Percentiles rank a stretch among this genome's conserved stretches.
Evolutionary conservation across 1,140 invertebrate species (phyloP).

Genomic region (Meloidogyne exigua): DNA sequence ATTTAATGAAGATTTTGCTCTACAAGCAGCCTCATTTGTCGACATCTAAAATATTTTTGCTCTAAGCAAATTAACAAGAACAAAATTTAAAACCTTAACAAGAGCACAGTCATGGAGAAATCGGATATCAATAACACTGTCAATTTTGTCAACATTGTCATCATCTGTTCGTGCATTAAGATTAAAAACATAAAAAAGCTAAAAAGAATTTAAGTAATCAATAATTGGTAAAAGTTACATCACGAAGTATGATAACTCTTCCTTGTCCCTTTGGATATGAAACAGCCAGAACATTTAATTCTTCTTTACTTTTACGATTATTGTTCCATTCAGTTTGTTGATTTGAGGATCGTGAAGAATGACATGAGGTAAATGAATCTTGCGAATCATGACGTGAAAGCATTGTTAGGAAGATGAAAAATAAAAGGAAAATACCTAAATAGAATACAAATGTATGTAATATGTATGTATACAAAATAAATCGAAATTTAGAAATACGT

Average conservation of each 20-base stretch:
- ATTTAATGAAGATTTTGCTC: not conserved
- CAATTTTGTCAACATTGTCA: not conserved
- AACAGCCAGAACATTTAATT: not conserved
- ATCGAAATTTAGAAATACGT: no score
- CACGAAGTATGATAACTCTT: not conserved
- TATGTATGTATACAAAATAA: no score
- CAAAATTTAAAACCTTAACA: not conserved
- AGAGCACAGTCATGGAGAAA: not conserved
- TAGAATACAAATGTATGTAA: no score
- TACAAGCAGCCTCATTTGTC: not conserved
- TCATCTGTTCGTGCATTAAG: not conserved
- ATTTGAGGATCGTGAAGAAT: not conserved
- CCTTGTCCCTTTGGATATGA: not conserved
- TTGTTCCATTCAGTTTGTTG: not conserved
- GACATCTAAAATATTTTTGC: not conserved
- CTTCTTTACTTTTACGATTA: not conserved
- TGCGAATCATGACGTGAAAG: no score
- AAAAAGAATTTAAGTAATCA: not conserved
- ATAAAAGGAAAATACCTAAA: no score
- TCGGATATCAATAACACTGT: not conserved
- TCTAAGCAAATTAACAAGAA: no score
- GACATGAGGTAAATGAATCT: not conserved
- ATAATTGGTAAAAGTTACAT: not conserved
- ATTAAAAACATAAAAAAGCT: constrained; percentile 1
- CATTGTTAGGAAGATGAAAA: no score